phyloP scores from a whole-genome alignment of 2,113 vertebrate genomes.

The Python bivittatus region DNA sequence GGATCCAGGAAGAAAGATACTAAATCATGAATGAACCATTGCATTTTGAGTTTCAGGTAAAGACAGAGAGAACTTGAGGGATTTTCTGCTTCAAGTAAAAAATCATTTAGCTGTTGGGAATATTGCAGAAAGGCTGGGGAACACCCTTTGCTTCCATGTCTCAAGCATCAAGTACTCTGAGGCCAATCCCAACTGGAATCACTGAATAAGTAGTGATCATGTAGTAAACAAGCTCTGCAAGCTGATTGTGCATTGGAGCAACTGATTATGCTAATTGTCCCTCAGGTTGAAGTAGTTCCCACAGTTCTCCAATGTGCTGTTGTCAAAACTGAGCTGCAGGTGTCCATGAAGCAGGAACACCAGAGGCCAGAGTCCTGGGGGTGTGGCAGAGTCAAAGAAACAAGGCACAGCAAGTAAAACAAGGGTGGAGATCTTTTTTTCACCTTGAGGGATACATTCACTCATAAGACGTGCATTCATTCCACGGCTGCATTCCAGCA shows the following conservation, averaged over 20 bases:
- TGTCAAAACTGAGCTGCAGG: not conserved
- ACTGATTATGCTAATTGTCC: not conserved
- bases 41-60: not conserved
- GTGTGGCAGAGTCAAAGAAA: not conserved
- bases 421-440: not conserved
- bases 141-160: not conserved
- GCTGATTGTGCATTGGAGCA: not conserved
- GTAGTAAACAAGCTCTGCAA: not conserved
- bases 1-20: not conserved
- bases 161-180: not conserved
- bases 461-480: not conserved
- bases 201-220: not conserved
- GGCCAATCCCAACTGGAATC: not conserved
- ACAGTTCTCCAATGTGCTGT: not conserved
- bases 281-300: not conserved
- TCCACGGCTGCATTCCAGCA: not conserved
- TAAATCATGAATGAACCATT: not conserved
- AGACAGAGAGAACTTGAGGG: not conserved
- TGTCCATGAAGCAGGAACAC: not conserved
- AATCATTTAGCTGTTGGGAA: not conserved
- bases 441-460: not conserved
- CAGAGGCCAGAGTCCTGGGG: not conserved
- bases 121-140: not conserved
- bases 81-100: not conserved
- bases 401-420: not conserved